Evolutionary conservation across 2,888 invertebrate genomes (phyloP), one percentile per base, ranked within the genome.

Genomic region (Agrochola circellaris): DNA sequence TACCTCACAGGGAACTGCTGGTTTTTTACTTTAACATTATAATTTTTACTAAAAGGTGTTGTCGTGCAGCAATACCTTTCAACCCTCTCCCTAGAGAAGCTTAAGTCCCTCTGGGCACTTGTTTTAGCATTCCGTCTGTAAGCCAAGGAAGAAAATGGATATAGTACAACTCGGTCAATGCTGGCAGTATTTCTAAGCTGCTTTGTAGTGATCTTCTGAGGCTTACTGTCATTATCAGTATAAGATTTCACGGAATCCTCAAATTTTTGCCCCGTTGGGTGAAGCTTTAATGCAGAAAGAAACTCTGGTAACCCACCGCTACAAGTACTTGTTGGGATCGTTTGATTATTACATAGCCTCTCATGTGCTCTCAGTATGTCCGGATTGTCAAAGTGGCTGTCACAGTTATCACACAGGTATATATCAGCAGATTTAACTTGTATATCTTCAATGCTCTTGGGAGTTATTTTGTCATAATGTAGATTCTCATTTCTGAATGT

Each of bases 401-500:
- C 98, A 93, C 98, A 98, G 91, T 97, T 97, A 91, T 98, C 98
- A 93, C 98, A 98, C 69, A 98, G 95, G 93, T 98, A 98, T 89
- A 98, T 98, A 90, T 98, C 98, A 83, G 97, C 95, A 81, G 97
- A 96, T 89, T 97, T 97, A 61, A 97, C 95, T 92, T 97, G 97
- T 81, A 96, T 94, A 84, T 97, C 96, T 56, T 96, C 85, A 62
- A 80, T 73, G 62, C 45, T 79, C 70, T 75, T 87, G 61, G 76
- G 67, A 66, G 75, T 81, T 61, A 88, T 89, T 72, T 90, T 89
- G 82, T 96, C 95, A 92, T 97, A 95, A 91, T 97, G 97, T 95
- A 98, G 97, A 91, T 98, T 98, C 91, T 98, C 98, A 95, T 98
- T 98, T 69, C 98, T 97, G 94, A 98, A 98, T 82, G 98, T 98